Evolutionary conservation across 2,888 invertebrate species (phyloP).

Genomic region (Sclerodermus sp.): DNA sequence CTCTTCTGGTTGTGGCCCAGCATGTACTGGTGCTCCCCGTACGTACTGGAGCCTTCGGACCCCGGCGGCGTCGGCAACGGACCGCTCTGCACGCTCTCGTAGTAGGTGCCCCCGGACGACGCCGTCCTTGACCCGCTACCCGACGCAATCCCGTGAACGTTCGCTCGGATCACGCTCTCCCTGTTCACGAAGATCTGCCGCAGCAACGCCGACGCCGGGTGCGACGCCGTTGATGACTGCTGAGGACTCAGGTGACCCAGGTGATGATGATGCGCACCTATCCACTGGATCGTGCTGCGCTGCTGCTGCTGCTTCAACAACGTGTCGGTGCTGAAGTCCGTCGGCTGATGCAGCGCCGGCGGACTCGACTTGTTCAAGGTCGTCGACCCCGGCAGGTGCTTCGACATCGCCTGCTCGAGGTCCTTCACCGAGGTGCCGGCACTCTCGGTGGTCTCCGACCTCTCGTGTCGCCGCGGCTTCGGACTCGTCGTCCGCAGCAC

Average conservation of each 20-base stretch:
- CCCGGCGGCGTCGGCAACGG: slow-evolving; percentile 89
- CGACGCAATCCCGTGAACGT: slow-evolving; percentile 67
- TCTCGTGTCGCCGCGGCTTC: slow-evolving; percentile 42
- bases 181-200: slow-evolving; percentile 85
- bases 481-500: slow-evolving; percentile 50
- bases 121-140: slow-evolving; percentile 51
- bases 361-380: slow-evolving; percentile 60
- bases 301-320: slow-evolving; percentile 79
- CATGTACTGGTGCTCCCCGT: slow-evolving; percentile 69
- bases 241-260: slow-evolving; percentile 65
- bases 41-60: slow-evolving; percentile 77
- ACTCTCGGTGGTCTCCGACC: slow-evolving; percentile 31
- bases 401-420: slow-evolving; percentile 95
- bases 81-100: slow-evolving; percentile 64
- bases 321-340: slow-evolving; percentile 86
- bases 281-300: slow-evolving; percentile 89
- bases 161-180: slow-evolving; percentile 93
- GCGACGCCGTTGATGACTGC: slow-evolving; percentile 64
- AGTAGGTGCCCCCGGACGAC: slow-evolving; percentile 46
- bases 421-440: slow-evolving; percentile 78
- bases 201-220: slow-evolving; percentile 87
- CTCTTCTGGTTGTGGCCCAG: slow-evolving; percentile 54
- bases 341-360: slow-evolving; percentile 70
- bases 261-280: slow-evolving; percentile 75
- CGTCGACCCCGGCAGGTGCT: slow-evolving; percentile 76